phyloP scores from a whole-genome alignment of 2,797 vertebrate genomes.

The Sebastolobus altivelis region DNA sequence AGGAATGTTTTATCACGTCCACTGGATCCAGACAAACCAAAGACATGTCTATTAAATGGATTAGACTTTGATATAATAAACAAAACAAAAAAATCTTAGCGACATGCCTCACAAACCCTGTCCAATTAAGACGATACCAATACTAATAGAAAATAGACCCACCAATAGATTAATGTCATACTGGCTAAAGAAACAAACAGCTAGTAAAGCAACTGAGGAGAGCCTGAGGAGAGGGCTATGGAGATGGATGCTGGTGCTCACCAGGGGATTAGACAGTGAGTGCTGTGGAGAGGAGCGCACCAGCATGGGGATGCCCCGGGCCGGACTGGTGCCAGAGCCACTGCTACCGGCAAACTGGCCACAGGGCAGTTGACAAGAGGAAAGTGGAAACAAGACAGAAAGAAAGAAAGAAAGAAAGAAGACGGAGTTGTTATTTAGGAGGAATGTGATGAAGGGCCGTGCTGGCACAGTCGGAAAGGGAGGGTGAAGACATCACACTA shows the following conservation, averaged over 20 bases:
- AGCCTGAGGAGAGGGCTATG: slow-evolving; percentile 9
- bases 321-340: slow-evolving; percentile 96
- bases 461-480: slow-evolving; percentile 23
- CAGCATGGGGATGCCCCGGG: slow-evolving; percentile 93
- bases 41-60: not conserved
- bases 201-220: not conserved
- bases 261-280: slow-evolving; percentile 97
- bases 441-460: slow-evolving; percentile 33
- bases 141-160: not conserved
- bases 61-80: not conserved
- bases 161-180: not conserved
- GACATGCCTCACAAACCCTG: not conserved
- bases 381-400: slow-evolving; percentile 42
- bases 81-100: not conserved
- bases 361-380: slow-evolving; percentile 37
- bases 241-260: slow-evolving; percentile 83
- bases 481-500: slow-evolving; percentile 29
- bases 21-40: not conserved
- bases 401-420: slow-evolving; percentile 33
- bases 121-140: slow-evolving; percentile 5
- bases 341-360: slow-evolving; percentile 95
- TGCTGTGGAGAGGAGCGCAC: slow-evolving; percentile 96
- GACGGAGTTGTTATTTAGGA: slow-evolving; percentile 57
- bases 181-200: not conserved
- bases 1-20: not conserved